Conservation (phyloP, 1,140 invertebrate species). For the Vanessa tameamea region DNA sequence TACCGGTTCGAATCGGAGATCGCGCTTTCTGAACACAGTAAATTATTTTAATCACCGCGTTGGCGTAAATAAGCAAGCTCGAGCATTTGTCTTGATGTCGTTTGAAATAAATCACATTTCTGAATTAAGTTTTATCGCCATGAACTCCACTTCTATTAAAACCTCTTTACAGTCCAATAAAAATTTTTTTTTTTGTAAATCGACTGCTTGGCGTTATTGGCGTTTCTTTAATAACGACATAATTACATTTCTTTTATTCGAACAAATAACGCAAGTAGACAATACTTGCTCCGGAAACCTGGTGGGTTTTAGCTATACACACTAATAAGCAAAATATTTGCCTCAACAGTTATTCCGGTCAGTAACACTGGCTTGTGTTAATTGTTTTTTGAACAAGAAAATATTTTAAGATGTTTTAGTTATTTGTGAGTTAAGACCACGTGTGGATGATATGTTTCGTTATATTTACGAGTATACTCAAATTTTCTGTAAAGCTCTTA, state of each 20-base stretch:
- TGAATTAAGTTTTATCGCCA: constrained; percentile 33
- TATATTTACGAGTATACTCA: too few species aligned
- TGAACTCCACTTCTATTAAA: constrained; percentile 18
- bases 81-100: constrained; percentile 39
- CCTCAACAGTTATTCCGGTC: too few species aligned
- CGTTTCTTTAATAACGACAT: neutral
- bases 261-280: too few species aligned
- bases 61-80: constrained; percentile 40
- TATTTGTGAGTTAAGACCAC: too few species aligned
- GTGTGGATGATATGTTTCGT: too few species aligned
- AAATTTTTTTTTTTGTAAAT: neutral
- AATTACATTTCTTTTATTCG: neutral
- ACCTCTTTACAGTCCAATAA: constrained; percentile 15
- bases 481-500: too few species aligned
- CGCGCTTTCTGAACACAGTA: constrained; percentile 31
- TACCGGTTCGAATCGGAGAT: constrained; percentile 10
- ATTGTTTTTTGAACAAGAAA: too few species aligned
- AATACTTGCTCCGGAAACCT: too few species aligned
- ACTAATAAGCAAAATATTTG: too few species aligned
- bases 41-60: constrained; percentile 42
- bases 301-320: too few species aligned
- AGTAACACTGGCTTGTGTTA: too few species aligned
- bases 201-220: neutral
- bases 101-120: constrained; percentile 37
- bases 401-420: too few species aligned